phyloP scores from a whole-genome alignment of 1,140 invertebrate genomes.

The Cataglyphis hispanica region DNA sequence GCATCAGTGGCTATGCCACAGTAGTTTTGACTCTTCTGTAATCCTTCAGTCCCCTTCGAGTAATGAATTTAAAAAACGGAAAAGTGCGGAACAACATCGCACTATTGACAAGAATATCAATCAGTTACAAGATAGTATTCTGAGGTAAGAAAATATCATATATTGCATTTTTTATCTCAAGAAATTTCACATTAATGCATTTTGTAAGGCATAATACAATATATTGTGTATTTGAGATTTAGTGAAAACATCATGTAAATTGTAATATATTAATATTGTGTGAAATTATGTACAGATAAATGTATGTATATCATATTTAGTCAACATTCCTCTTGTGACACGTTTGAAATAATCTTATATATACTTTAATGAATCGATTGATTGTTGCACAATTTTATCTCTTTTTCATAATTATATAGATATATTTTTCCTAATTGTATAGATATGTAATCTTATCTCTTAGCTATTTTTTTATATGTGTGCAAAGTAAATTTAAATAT shows the following conservation, averaged over 20 bases:
- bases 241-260: not conserved
- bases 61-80: conserved; percentile 77
- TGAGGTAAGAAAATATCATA: conserved; percentile 77
- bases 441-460: conserved; percentile 23
- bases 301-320: no score
- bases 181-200: conserved; percentile 16
- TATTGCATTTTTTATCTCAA: not conserved
- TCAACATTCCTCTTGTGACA: not conserved
- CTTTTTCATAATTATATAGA: not conserved
- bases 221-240: not conserved
- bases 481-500: conserved; percentile 43
- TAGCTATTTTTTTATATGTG: conserved; percentile 32
- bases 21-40: conserved; percentile 69
- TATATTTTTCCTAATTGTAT: not conserved
- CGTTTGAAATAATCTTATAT: conserved; percentile 1
- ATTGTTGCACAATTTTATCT: conserved; percentile 29
- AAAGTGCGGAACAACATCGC: conserved; percentile 73
- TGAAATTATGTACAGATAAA: no score
- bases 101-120: conserved; percentile 76
- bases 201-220: not conserved
- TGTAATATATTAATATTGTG: conserved; percentile 3
- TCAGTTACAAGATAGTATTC: conserved; percentile 79
- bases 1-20: conserved; percentile 74
- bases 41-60: conserved; percentile 69
- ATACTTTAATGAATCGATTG: not conserved